Conservation (phyloP, 2,113 vertebrate species). For the Platysternon megacephalum region DNA sequence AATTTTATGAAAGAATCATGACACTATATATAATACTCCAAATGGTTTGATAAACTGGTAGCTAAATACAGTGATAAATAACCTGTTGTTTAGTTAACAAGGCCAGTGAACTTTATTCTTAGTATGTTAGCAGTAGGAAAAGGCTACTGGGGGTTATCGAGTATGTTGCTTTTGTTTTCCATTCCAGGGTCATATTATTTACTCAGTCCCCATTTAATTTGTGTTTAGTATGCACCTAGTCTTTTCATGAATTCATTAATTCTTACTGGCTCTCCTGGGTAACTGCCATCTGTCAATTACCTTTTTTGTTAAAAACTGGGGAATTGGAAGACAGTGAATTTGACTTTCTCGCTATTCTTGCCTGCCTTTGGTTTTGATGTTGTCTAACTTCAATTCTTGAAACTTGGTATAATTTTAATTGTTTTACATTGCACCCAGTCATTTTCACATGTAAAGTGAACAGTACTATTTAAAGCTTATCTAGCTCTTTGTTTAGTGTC, state of each 20-base stretch:
- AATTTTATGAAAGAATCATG: fast-evolving
- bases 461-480: background rate
- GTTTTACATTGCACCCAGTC: background rate
- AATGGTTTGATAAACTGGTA: background rate
- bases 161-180: background rate
- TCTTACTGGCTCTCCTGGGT: background rate
- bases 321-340: background rate
- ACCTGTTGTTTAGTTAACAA: background rate
- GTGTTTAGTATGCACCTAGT: background rate
- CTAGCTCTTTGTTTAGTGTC: background rate
- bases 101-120: background rate
- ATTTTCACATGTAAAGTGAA: background rate
- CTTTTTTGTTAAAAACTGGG: background rate
- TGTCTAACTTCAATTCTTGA: background rate
- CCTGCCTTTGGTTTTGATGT: background rate
- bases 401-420: background rate
- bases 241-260: fast-evolving
- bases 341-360: background rate
- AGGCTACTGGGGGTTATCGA: background rate
- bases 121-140: fast-evolving
- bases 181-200: background rate
- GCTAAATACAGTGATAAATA: background rate
- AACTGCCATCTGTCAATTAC: background rate
- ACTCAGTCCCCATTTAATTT: background rate
- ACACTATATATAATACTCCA: background rate